Conservation (phyloP, 92 coral and sea anemone species). For the Diadumene lineata region DNA sequence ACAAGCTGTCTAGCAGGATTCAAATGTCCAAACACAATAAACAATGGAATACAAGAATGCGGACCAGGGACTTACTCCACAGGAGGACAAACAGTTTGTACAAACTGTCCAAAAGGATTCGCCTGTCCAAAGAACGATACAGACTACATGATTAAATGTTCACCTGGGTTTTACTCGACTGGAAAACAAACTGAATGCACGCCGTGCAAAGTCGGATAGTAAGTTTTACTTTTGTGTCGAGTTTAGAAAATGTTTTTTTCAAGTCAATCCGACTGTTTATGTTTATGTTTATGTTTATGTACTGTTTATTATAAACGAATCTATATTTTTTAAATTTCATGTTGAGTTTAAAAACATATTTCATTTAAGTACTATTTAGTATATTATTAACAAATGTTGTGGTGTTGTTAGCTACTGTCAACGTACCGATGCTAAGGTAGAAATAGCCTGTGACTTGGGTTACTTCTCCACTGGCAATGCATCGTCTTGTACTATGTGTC, state of each 20-base stretch:
- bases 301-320: not conserved
- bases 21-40: constrained; percentile 66
- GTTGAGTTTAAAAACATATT: too few relatives aligned
- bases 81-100: constrained; percentile 71
- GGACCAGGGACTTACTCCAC: constrained; percentile 74
- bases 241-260: not conserved
- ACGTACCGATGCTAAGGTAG: constrained; percentile 49
- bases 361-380: constrained; percentile 2
- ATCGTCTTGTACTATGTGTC: constrained; percentile 89
- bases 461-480: constrained; percentile 88
- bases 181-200: constrained; percentile 73
- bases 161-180: constrained; percentile 70
- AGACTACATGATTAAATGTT: constrained; percentile 72
- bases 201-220: constrained; percentile 82
- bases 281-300: not conserved
- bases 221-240: constrained; percentile 40
- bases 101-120: constrained; percentile 85
- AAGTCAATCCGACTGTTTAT: not conserved
- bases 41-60: constrained; percentile 70
- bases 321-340: too few relatives aligned
- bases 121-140: constrained; percentile 87
- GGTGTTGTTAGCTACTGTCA: constrained; percentile 77
- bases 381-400: not conserved
- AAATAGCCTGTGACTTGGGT: constrained; percentile 77
- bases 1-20: constrained; percentile 87